A percentile compares a stretch with the other conserved stretches of the same genome.
phyloP scores from a whole-genome alignment of 2,888 invertebrate species.

The Drosophila rubida region DNA sequence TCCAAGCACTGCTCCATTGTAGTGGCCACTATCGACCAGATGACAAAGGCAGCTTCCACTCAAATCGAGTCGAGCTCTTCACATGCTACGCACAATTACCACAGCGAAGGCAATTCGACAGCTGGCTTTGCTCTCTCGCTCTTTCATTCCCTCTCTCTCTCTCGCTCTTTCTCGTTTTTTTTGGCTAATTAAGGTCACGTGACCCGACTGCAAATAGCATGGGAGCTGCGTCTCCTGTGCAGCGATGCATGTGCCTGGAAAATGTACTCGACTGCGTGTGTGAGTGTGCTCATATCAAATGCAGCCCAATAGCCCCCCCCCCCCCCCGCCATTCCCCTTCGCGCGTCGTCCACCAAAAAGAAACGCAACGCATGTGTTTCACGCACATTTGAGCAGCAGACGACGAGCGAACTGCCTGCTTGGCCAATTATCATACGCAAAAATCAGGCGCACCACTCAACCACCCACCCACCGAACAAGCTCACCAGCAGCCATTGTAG shows the following conservation, averaged over 20 bases:
- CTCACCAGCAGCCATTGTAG: not conserved
- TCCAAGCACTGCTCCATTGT: slow-evolving; percentile 15
- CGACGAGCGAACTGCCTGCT: slow-evolving; percentile 33
- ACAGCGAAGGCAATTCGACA: slow-evolving; percentile 30
- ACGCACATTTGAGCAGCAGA: slow-evolving; percentile 61
- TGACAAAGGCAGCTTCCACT: slow-evolving; percentile 32
- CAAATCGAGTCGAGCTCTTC: slow-evolving; percentile 29
- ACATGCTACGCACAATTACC: slow-evolving; percentile 58
- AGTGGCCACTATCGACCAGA: slow-evolving; percentile 3
- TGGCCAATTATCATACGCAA: slow-evolving; percentile 65
- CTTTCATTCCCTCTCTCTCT: slow-evolving; percentile 3
- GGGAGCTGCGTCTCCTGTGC: slow-evolving; percentile 47
- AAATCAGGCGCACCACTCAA: slow-evolving; percentile 44
- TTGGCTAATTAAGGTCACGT: slow-evolving; percentile 75
- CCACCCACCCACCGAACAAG: not conserved
- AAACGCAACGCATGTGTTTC: slow-evolving; percentile 57
- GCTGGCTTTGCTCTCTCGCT: slow-evolving; percentile 35
- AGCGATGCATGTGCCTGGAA: slow-evolving; percentile 64
- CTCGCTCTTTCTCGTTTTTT: slow-evolving; percentile 23
- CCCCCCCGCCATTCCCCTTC: not conserved
- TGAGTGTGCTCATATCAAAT: slow-evolving; percentile 56
- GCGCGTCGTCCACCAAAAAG: slow-evolving; percentile 39
- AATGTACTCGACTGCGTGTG: slow-evolving; percentile 30
- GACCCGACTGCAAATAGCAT: slow-evolving; percentile 51
- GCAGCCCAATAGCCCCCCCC: slow-evolving; percentile 40